These are phyloP conservation scores for Pteronura brasiliensis DNA, from an alignment of 2,113 vertebrate species.

Conservation along the genomic window DNA sequence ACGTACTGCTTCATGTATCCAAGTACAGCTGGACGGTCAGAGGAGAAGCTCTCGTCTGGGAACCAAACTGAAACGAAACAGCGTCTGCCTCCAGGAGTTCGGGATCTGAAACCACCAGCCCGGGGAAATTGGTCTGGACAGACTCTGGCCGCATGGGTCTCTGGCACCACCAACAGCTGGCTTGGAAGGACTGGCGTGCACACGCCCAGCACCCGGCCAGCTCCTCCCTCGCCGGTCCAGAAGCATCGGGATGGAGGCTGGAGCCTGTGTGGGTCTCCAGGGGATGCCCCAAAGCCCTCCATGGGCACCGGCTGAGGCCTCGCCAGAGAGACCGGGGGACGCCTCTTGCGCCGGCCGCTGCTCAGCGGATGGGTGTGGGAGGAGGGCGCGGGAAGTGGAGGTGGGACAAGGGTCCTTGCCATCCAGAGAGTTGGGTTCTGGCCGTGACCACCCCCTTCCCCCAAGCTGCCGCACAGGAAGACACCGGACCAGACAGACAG, in stretches of 20 bases:
- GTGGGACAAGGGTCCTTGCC: neutral
- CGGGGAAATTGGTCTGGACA: neutral
- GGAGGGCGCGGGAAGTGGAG: neutral
- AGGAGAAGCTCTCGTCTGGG: constrained; percentile 62
- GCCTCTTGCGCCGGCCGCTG: neutral
- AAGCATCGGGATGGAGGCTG: neutral
- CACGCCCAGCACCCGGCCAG: neutral
- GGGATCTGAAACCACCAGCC: constrained; percentile 55
- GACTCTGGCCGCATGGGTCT: neutral
- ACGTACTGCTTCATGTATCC: neutral
- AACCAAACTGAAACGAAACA: constrained; percentile 36
- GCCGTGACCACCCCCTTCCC: neutral
- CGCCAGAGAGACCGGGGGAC: constrained; percentile 52
- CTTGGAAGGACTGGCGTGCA: accelerated
- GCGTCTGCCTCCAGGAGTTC: neutral
- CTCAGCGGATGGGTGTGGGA: neutral
- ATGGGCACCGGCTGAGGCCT: neutral
- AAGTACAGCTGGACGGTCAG: constrained; percentile 14
- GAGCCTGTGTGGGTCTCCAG: neutral
- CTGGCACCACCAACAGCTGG: neutral
- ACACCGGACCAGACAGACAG: neutral
- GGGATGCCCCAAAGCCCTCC: neutral
- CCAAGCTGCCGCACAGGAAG: accelerated
- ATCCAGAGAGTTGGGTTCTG: accelerated
- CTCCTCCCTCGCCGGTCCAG: constrained; percentile 35